Percentiles rank a stretch among this genome's conserved stretches.
Evolutionary conservation across 2,888 invertebrate species (phyloP).

Genomic region (Gisinianus flammeolus): DNA sequence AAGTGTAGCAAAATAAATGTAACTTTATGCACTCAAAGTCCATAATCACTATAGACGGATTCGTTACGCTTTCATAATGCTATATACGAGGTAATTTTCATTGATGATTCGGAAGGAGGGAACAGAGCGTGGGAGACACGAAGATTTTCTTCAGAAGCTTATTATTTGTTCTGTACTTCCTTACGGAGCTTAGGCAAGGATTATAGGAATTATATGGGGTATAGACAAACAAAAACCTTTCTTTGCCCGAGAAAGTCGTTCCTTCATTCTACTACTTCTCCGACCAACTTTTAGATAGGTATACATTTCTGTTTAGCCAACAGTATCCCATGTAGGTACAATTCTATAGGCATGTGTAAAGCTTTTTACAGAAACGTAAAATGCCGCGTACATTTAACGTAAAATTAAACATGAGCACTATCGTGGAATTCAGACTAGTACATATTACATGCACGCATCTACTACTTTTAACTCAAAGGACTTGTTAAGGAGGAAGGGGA

Average conservation of each 20-base stretch:
- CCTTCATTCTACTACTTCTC: neutral
- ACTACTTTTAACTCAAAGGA: neutral
- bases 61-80: slow-evolving; percentile 23
- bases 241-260: slow-evolving; percentile 32
- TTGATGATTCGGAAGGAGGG: slow-evolving; percentile 28
- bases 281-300: neutral
- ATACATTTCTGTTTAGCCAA: neutral
- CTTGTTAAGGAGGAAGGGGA: slow-evolving; percentile 7
- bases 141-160: slow-evolving; percentile 27
- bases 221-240: slow-evolving; percentile 31
- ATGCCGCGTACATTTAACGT: neutral
- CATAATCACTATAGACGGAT: slow-evolving; percentile 20
- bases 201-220: slow-evolving; percentile 22
- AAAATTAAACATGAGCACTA: neutral
- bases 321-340: neutral
- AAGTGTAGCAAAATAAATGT: slow-evolving; percentile 10
- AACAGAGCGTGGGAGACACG: slow-evolving; percentile 37
- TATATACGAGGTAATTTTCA: slow-evolving; percentile 30
- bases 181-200: slow-evolving; percentile 37
- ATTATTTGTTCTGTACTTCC: slow-evolving; percentile 16
- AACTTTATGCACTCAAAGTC: slow-evolving; percentile 18
- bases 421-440: neutral
- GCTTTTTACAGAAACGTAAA: neutral
- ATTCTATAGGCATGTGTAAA: neutral
- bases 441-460: neutral